Evolutionary conservation across 2,113 vertebrate species (phyloP).

Genomic region (Coptodon rendalli): DNA sequence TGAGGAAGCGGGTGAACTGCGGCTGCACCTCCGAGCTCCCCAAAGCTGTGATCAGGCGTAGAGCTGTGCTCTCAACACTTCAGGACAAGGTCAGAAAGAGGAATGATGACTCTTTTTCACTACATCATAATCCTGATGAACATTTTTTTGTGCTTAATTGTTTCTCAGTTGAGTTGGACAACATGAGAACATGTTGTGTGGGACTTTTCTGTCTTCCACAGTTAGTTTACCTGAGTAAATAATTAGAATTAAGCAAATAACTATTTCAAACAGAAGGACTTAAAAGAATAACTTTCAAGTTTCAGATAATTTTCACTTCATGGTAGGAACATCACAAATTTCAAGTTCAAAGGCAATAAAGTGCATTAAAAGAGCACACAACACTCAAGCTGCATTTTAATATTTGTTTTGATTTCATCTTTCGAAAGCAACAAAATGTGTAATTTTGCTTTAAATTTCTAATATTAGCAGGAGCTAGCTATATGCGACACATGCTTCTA

Average conservation of each 20-base stretch:
- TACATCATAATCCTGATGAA: neutral
- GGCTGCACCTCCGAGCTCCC: slow-evolving; percentile 97
- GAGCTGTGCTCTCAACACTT: slow-evolving; percentile 95
- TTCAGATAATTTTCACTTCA: neutral
- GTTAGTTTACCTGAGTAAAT: neutral
- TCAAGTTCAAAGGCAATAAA: neutral
- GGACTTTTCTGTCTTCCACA: neutral
- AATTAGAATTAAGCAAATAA: neutral
- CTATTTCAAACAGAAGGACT: accelerated
- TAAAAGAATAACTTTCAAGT: neutral
- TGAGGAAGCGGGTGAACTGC: slow-evolving; percentile 96
- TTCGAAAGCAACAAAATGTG: neutral
- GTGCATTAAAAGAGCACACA: neutral
- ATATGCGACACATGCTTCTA: neutral
- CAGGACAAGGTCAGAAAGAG: neutral
- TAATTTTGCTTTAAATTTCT: neutral
- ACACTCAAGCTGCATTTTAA: neutral
- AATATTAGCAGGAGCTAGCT: neutral
- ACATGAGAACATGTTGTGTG: neutral
- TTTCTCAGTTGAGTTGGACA: neutral
- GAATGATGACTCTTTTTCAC: neutral
- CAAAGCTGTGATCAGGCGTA: slow-evolving; percentile 91
- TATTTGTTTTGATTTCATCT: neutral
- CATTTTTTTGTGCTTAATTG: neutral
- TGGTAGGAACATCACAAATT: accelerated